phyloP scores from a whole-genome alignment of 2,888 invertebrate genomes.

The Drosophila yooni region DNA sequence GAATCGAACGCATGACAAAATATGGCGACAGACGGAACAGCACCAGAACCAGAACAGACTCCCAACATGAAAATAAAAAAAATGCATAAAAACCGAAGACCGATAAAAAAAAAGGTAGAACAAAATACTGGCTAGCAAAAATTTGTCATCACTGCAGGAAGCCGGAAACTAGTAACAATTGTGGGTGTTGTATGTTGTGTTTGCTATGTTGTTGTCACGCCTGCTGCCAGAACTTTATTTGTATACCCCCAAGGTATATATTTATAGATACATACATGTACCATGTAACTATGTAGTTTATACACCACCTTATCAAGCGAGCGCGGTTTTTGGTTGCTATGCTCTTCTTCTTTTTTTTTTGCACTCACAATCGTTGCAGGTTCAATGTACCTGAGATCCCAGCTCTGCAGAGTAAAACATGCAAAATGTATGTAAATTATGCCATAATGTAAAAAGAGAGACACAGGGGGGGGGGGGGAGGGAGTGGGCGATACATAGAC shows the following conservation, averaged over 20 bases:
- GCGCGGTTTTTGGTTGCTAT: slow-evolving; percentile 26
- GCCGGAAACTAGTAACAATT: slow-evolving; percentile 80
- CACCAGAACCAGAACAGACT: slow-evolving; percentile 20
- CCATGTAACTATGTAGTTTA: not conserved
- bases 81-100: not conserved
- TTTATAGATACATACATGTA: not conserved
- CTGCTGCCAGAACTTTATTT: slow-evolving; percentile 67
- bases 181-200: slow-evolving; percentile 41
- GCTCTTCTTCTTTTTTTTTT: slow-evolving; percentile 17
- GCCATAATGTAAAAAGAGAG: slow-evolving; percentile 32
- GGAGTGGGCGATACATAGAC: slow-evolving; percentile 9
- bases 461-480: not conserved
- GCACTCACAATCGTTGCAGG: slow-evolving; percentile 65
- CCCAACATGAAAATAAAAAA: slow-evolving; percentile 8
- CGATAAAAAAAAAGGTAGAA: slow-evolving; percentile 27
- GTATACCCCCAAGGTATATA: slow-evolving; percentile 5
- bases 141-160: slow-evolving; percentile 79
- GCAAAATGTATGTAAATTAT: slow-evolving; percentile 79
- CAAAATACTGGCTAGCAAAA: slow-evolving; percentile 56
- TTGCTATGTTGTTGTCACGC: slow-evolving; percentile 43
- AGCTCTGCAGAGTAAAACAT: slow-evolving; percentile 54
- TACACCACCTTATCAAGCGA: slow-evolving; percentile 41
- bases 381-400: slow-evolving; percentile 70
- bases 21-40: slow-evolving; percentile 47
- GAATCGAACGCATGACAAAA: slow-evolving; percentile 62